A percentile compares a stretch with the other conserved stretches of the same genome.
Conservation (phyloP, 2,113 vertebrate genomes). For the Epinephelus cyanopodus region DNA sequence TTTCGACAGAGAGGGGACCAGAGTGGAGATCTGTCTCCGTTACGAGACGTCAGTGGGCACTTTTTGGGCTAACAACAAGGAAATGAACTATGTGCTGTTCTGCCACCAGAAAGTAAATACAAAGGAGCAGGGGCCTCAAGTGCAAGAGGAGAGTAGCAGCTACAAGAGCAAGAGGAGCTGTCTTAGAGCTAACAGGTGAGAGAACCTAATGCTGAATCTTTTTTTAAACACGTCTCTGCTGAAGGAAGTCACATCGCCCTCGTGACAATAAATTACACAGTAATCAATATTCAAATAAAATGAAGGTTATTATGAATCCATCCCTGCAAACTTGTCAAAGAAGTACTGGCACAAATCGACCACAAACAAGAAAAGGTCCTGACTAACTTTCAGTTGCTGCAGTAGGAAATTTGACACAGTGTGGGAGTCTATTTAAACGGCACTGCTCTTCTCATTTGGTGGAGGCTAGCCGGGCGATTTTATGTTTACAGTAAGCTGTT, state of each 20-base stretch:
- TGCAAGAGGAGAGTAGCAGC: slow-evolving; percentile 83
- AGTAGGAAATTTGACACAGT: neutral
- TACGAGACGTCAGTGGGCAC: slow-evolving; percentile 90
- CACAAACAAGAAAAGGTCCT: neutral
- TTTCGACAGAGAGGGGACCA: slow-evolving; percentile 86
- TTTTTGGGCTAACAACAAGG: slow-evolving; percentile 95
- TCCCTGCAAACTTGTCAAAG: neutral
- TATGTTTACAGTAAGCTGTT: slow-evolving; percentile 60
- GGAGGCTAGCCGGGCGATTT: slow-evolving; percentile 7
- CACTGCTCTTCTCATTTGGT: slow-evolving; percentile 39
- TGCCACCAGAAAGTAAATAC: slow-evolving; percentile 87
- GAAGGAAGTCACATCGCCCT: neutral
- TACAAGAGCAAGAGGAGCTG: slow-evolving; percentile 91
- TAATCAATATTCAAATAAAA: slow-evolving; percentile 6
- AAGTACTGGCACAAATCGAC: neutral
- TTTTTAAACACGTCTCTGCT: slow-evolving; percentile 39
- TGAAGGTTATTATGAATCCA: neutral
- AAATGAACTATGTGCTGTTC: slow-evolving; percentile 91
- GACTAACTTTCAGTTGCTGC: neutral
- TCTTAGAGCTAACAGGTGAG: slow-evolving; percentile 92
- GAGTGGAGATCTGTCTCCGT: slow-evolving; percentile 94
- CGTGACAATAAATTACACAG: neutral
- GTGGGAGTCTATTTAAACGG: neutral
- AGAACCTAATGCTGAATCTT: slow-evolving; percentile 15
- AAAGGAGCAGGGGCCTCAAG: slow-evolving; percentile 74